phyloP scores from a whole-genome alignment of 2,888 invertebrate genomes.

The Choreutis nemorana region DNA sequence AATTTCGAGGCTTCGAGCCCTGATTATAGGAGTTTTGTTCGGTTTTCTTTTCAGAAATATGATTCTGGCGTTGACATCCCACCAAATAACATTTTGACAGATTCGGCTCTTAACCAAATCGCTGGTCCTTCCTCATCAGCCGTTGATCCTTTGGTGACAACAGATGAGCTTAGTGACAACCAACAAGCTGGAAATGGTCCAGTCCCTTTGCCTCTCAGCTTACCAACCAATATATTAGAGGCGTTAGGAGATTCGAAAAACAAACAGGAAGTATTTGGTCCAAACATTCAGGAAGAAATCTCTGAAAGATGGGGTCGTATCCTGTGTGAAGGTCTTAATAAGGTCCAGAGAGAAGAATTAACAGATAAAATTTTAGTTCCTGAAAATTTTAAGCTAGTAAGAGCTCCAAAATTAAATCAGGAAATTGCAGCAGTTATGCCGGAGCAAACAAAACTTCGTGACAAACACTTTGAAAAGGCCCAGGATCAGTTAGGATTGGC shows the following conservation, averaged over 20 bases:
- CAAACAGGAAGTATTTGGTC: conserved; percentile 8
- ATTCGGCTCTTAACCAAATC: too few relatives aligned
- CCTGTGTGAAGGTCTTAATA: conserved; percentile 2
- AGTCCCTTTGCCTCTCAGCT: not conserved
- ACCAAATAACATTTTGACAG: too few relatives aligned
- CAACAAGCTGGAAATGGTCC: too few relatives aligned
- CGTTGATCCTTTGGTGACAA: too few relatives aligned
- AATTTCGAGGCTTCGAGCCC: too few relatives aligned
- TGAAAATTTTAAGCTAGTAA: conserved; percentile 4
- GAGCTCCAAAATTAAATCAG: conserved; percentile 7
- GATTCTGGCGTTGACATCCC: too few relatives aligned
- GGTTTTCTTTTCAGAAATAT: too few relatives aligned
- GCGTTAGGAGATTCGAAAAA: conserved; percentile 7
- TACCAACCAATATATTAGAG: conserved; percentile 5
- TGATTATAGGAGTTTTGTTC: too few relatives aligned
- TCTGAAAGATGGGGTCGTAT: conserved; percentile 10
- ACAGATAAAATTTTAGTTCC: not conserved
- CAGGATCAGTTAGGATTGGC: conserved; percentile 8
- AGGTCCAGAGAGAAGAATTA: conserved; percentile 1
- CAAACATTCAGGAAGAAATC: conserved; percentile 8
- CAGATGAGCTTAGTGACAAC: too few relatives aligned
- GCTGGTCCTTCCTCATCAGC: too few relatives aligned
- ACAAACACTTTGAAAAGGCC: conserved; percentile 6
- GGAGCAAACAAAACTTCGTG: conserved; percentile 5
- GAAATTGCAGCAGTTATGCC: conserved; percentile 7